phyloP scores from a whole-genome alignment of 2,888 invertebrate genomes.

The Trachelus iudaicus region DNA sequence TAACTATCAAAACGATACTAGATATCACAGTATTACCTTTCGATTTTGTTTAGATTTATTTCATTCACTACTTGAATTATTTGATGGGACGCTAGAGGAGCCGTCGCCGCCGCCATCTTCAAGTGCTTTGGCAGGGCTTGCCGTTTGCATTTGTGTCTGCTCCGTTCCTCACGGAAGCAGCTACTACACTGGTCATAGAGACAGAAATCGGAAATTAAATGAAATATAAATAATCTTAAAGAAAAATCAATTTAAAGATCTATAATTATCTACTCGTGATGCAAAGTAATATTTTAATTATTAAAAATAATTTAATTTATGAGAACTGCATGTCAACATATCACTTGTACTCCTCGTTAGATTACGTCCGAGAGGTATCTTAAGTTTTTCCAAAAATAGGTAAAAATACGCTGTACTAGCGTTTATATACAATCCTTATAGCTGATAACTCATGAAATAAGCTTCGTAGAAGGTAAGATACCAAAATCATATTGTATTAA shows the following conservation, averaged over 20 bases:
- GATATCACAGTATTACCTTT: constrained; percentile 43
- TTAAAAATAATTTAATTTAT: background rate
- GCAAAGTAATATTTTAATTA: background rate
- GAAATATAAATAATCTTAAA: background rate
- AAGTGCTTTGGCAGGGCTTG: background rate
- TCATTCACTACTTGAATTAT: constrained; percentile 59
- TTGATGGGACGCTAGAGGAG: constrained; percentile 48
- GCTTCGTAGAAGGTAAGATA: too few relatives aligned
- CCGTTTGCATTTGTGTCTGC: background rate
- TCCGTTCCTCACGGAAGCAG: background rate
- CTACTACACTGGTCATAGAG: background rate
- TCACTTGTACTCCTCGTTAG: background rate
- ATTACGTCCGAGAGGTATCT: background rate
- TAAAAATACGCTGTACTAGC: background rate
- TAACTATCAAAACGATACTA: background rate
- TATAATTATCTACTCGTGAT: background rate
- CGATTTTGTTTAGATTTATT: constrained; percentile 57
- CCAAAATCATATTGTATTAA: background rate
- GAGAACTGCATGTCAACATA: background rate
- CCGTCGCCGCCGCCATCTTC: constrained; percentile 54
- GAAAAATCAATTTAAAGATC: background rate
- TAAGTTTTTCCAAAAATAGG: background rate
- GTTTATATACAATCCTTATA: background rate
- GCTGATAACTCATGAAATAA: background rate
- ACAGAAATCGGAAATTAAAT: background rate